Base-by-base conservation (phyloP, 2,888 invertebrate genomes). In the Phoenoteleia sp. region DNA sequence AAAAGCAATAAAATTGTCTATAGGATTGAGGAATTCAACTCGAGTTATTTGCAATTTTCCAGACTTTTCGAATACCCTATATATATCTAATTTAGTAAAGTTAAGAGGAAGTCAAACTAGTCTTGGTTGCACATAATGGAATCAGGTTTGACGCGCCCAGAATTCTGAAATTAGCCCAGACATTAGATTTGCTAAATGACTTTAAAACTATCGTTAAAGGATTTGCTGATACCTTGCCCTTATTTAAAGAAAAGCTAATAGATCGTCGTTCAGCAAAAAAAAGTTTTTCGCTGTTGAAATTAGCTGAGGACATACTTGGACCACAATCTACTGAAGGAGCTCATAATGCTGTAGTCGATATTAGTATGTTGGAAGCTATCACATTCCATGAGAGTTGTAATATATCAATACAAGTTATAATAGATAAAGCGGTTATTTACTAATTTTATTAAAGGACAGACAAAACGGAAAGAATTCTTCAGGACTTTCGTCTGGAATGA, bases 121-220 rank as follows among this genome's bases (percentile, higher is more conserved):
- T 72, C 15, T 17, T 72, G 11, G 13, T 47, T 49, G 72, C 49
- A 15, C 72, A 72, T 21, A 60, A 72, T 60, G 60, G 33, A 13
- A 9, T 47, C 29, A 72, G 15, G 15, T 72, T 72, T 45, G 58
- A 33, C 33, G 23, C 21, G n/a, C 33, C 49, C 1, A 62, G 52
- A 64, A 49, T 75, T n/a, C 7, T 52, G 7, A 5, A 52, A 25
- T 21, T 52, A 25, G 25, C 52, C 6, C 13, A 25, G 15, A 3
- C 25, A 25, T 5, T 52, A 1, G 2, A 52, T 13, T 13, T 52
- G 7, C 4, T 52, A 4, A n/a, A 3, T 7, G 25, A 52, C 1
- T 52, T 52, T 13, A 1, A 52, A 25, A 5, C 1, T 7, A n/a
- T 52, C 3, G 23, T 23, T 25, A 0, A 13, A 0, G 52, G 52